phyloP scores from a whole-genome alignment of 2,113 vertebrate genomes.

The Erinaceus europaeus region DNA sequence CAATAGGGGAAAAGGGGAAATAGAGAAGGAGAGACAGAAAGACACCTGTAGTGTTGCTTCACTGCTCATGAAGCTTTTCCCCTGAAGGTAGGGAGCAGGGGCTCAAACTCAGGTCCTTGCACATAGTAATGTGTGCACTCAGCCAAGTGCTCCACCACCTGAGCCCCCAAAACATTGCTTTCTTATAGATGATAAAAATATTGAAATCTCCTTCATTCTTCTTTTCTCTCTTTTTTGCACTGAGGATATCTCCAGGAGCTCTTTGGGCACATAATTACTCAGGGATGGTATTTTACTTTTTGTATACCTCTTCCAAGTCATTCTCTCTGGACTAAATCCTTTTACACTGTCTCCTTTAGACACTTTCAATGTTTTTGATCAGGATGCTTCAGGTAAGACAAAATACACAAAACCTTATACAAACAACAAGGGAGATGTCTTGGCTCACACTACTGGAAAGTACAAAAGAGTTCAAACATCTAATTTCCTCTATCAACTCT shows the following conservation, averaged over 20 bases:
- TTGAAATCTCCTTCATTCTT: no score
- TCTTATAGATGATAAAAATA: neutral
- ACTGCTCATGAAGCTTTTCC: no score
- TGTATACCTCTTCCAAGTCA: neutral
- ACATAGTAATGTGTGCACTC: no score
- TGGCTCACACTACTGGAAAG: conserved; percentile 3
- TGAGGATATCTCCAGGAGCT: neutral
- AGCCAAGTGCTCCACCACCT: no score
- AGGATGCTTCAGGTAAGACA: neutral
- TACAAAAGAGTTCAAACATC: neutral
- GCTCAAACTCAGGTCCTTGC: no score
- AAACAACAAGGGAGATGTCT: conserved; percentile 1
- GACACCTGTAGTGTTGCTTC: no score
- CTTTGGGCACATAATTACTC: neutral
- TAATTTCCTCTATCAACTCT: conserved; percentile 9
- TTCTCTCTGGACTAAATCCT: neutral
- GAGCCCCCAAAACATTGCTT: no score
- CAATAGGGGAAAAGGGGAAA: no score
- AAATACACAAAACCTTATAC: neutral
- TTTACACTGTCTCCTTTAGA: neutral
- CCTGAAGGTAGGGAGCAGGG: no score
- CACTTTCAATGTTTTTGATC: neutral
- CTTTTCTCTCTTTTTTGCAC: conserved; percentile 3
- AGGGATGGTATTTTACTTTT: conserved; percentile 13
- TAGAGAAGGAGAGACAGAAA: no score